A percentile compares a stretch with the other conserved stretches of the same genome.
Conservation (phyloP, 2,797 vertebrate genomes). For the Notoglanidium macrostoma region DNA sequence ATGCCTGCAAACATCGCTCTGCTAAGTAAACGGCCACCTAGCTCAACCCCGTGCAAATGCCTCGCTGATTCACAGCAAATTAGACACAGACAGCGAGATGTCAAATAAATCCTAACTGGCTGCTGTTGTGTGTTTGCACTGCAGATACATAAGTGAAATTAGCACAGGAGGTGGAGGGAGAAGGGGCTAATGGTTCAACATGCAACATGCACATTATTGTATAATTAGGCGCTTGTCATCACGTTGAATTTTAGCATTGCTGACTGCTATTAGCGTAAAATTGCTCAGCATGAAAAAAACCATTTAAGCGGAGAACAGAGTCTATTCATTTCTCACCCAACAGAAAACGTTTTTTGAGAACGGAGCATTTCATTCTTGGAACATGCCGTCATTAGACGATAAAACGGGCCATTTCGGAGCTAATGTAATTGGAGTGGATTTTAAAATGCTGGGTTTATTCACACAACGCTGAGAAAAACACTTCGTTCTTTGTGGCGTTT, state of each 20-base stretch:
- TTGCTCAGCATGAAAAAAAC: constrained; percentile 30
- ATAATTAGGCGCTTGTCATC: constrained; percentile 56
- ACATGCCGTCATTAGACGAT: neutral
- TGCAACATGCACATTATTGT: constrained; percentile 56
- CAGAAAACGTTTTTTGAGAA: constrained; percentile 15
- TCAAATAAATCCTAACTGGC: constrained; percentile 56
- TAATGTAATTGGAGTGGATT: constrained; percentile 1
- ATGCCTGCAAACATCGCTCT: constrained; percentile 51
- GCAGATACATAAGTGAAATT: constrained; percentile 54
- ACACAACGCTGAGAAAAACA: neutral
- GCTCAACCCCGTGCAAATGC: constrained; percentile 50
- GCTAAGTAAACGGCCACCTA: constrained; percentile 54
- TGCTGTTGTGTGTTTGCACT: constrained; percentile 56
- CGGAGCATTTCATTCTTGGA: neutral
- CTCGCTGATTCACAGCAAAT: constrained; percentile 56
- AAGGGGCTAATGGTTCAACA: constrained; percentile 57
- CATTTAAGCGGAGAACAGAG: constrained; percentile 8
- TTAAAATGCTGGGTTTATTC: neutral
- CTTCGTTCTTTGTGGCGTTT: neutral
- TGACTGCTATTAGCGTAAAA: constrained; percentile 55
- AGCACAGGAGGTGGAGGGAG: constrained; percentile 48
- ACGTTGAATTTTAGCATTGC: constrained; percentile 54
- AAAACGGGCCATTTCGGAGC: constrained; percentile 9
- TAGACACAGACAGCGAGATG: constrained; percentile 55
- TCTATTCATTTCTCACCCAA: constrained; percentile 3